Base-by-base conservation (phyloP, 2,888 invertebrate genomes). In the Stenolophus ochropezus region DNA sequence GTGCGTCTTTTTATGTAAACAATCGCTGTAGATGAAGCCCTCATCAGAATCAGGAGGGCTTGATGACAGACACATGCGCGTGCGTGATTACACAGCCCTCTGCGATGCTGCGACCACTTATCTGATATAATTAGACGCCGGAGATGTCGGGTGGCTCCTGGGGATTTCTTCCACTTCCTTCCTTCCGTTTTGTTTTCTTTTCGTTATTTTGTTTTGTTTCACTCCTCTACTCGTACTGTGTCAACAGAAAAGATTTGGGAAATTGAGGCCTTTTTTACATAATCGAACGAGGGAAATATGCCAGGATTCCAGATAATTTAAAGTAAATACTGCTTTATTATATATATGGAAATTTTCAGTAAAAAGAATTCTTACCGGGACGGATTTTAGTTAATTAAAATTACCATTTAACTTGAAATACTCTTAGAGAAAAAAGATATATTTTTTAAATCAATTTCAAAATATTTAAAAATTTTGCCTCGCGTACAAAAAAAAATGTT, bases 91-190 rank as follows among this genome's bases (percentile, higher is more conserved):
- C 51, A 51, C 5, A 16, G 51, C 51, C 18, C 51, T 51, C 51
- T 51, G 21, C 21, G 56, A 56, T 56, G 21, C 21, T 56, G 61
- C 76, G 58, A 77, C 65, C 78, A 78, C 78, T 78, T 78, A 78
- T 78, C 78, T 65, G 78, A 78, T 78, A 78, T 78, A 78, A 78
- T 78, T 78, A 78, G 78, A 78, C 78, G 47, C 47, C 51, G 49
- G 61, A 65, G 78, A 78, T 65, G 47, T 78, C 21, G 49, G 61
- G 33, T 47, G 69, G 47, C 42, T 69, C 69, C 69, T 69, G 33
- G 69, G 69, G 69, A 69, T 69, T 69, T 69, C 69, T 69, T 61
- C 20, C 18, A 33, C 69, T 42, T 69, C 69, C 69, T 69, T 33
- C 42, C 42, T 69, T 61, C 61, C 61, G 42, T 69, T 69, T 69